These are phyloP conservation scores for Argynnis bischoffii DNA, from an alignment of 2,888 invertebrate species.

Conservation along the genomic window DNA sequence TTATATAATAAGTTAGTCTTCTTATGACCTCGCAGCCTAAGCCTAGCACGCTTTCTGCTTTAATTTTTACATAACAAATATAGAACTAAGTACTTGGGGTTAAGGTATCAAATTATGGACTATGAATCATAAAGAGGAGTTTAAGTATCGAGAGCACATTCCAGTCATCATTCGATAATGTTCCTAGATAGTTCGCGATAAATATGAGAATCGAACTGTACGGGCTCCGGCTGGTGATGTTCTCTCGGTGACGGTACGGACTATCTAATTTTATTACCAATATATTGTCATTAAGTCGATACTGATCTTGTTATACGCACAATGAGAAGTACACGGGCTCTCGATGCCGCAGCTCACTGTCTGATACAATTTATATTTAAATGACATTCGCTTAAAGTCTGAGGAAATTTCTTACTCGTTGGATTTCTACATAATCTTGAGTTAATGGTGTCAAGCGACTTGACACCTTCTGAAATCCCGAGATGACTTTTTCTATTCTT, in stretches of 20 bases:
- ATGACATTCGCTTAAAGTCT: conserved; percentile 75
- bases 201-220: conserved; percentile 71
- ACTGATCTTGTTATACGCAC: conserved; percentile 83
- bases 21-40: conserved; percentile 76
- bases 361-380: conserved; percentile 80
- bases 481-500: conserved; percentile 24
- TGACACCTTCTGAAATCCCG: conserved; percentile 36
- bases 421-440: conserved; percentile 77
- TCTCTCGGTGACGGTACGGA: conserved; percentile 73
- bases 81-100: conserved; percentile 53
- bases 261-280: conserved; percentile 83
- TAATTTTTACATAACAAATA: conserved; percentile 49
- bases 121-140: conserved; percentile 44
- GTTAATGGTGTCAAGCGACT: conserved; percentile 65
- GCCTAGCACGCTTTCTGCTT: conserved; percentile 68
- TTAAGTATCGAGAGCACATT: conserved; percentile 43
- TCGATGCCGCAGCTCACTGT: conserved; percentile 56
- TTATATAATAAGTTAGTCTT: conserved; percentile 77
- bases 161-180: conserved; percentile 74
- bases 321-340: conserved; percentile 71
- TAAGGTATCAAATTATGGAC: conserved; percentile 63
- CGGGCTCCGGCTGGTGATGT: conserved; percentile 62
- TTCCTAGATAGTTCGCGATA: conserved; percentile 79
- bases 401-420: conserved; percentile 78
- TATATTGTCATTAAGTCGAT: conserved; percentile 83